Evolutionary conservation across 1,140 invertebrate genomes (phyloP), one percentile per base, ranked within the genome.

Genomic region (Zaprionus gabonicus): DNA sequence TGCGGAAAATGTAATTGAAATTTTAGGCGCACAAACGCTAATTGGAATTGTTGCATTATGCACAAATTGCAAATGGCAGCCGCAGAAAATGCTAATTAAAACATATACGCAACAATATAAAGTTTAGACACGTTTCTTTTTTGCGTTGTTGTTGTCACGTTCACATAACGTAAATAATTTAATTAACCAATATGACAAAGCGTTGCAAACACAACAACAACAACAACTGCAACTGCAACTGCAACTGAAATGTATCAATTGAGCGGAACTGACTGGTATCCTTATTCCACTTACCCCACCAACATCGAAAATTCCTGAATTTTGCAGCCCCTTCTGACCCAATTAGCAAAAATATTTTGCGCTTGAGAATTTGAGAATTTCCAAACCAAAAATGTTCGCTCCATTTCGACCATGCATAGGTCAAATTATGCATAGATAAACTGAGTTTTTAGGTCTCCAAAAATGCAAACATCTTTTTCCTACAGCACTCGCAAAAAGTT

Each of bases 11-110:
- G 81, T 81, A 87, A 88, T 88, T 90, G 85, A 88, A 90, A 84
- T 81, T 88, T 90, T 90, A 73, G 75, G 55, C 67, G 53, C 25
- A 57, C 57, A 67, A 81, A 79, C 70, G 69, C 84, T 88, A 88
- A 88, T 88, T 88, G 85, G 74, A 85, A 88, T 90, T 76, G 85
- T 74, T 84, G 72, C 66, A 88, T 88, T 90, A 88, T 88, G 77
- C 84, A 88, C 80, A 62, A 69, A 71, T 80, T 75, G 41, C 49
- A 78, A 77, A 83, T 64, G 67, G 60, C 57, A 81, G 79, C 65
- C 71, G 65, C 76, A 67, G 71, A 63, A 76, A 84, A 71, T 51
- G 78, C 80, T 87, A 88, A 88, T 90, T 84, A 84, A 90, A 81
- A 81, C 76, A 78, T 76, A 84, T 90, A 51, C 46, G 71, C 62